Evolutionary conservation across 2,888 invertebrate species (phyloP).

Genomic region (Dynastes maya): DNA sequence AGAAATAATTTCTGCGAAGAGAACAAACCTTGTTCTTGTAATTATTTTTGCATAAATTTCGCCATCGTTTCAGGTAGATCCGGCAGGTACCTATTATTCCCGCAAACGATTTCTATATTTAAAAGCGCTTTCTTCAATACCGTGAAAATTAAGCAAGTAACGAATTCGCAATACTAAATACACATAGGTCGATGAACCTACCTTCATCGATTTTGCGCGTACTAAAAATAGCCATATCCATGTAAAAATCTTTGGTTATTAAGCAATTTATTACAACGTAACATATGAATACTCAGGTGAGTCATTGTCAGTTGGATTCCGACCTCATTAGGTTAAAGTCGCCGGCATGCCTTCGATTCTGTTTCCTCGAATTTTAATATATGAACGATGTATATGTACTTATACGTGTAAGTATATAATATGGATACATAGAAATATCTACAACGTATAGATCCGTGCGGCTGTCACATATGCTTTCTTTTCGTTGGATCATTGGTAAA

Average conservation of each 20-base stretch:
- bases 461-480: constrained; percentile 45
- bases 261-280: constrained; percentile 13
- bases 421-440: constrained; percentile 19
- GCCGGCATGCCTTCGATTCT: constrained; percentile 26
- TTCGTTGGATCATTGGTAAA: constrained; percentile 40
- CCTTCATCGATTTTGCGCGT: constrained; percentile 20
- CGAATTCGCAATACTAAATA: constrained; percentile 19
- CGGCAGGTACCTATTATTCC: constrained; percentile 19
- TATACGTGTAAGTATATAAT: constrained; percentile 4
- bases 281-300: constrained; percentile 28
- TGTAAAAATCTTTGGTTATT: constrained; percentile 4
- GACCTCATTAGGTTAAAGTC: constrained; percentile 35
- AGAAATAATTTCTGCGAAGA: not conserved
- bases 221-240: constrained; percentile 23
- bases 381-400: constrained; percentile 4
- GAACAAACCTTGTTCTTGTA: constrained; percentile 1
- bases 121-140: constrained; percentile 13
- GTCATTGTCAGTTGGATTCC: constrained; percentile 38
- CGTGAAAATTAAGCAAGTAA: constrained; percentile 1
- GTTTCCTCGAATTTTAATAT: constrained; percentile 43
- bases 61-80: not conserved
- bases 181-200: constrained; percentile 9
- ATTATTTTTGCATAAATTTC: constrained; percentile 9
- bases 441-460: constrained; percentile 8
- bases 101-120: constrained; percentile 3